Evolutionary conservation across 2,113 vertebrate genomes (phyloP).

Genomic region (Podilymbus podiceps): DNA sequence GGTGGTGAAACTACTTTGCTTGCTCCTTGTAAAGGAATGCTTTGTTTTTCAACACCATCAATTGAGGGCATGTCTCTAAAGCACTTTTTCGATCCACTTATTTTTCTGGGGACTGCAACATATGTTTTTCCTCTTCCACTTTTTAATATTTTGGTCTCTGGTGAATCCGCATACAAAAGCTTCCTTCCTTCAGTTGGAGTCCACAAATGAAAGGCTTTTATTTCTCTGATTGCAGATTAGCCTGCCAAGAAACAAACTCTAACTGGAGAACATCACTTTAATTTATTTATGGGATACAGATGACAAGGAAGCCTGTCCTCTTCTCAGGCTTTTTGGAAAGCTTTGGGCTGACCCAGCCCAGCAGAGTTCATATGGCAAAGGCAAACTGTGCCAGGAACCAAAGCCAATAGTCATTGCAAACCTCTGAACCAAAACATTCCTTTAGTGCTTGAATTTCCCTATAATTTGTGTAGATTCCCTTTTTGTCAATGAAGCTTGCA

Average conservation of each 20-base stretch:
- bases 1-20: neutral
- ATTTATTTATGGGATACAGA: conserved; percentile 86
- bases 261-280: conserved; percentile 83
- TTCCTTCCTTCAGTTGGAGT: conserved; percentile 78
- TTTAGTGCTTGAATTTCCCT: conserved; percentile 77
- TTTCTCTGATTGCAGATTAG: conserved; percentile 78
- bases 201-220: conserved; percentile 81
- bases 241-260: conserved; percentile 82
- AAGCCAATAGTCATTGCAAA: conserved; percentile 79
- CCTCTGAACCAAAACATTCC: conserved; percentile 81
- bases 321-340: conserved; percentile 76
- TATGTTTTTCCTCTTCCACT: conserved; percentile 77
- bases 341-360: conserved; percentile 74
- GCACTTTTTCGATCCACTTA: conserved; percentile 40
- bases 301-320: conserved; percentile 80
- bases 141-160: conserved; percentile 80
- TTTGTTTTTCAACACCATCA: conserved; percentile 14
- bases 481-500: conserved; percentile 81
- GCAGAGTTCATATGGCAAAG: conserved; percentile 77
- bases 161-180: conserved; percentile 76
- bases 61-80: conserved; percentile 34
- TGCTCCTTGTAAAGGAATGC: neutral
- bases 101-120: conserved; percentile 56
- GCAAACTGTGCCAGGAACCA: conserved; percentile 71
- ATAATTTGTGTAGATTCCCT: conserved; percentile 80